Evolutionary conservation across 2,797 vertebrate genomes (phyloP), one percentile per base, ranked within the genome.

Genomic region (Bradypodion ventrale): DNA sequence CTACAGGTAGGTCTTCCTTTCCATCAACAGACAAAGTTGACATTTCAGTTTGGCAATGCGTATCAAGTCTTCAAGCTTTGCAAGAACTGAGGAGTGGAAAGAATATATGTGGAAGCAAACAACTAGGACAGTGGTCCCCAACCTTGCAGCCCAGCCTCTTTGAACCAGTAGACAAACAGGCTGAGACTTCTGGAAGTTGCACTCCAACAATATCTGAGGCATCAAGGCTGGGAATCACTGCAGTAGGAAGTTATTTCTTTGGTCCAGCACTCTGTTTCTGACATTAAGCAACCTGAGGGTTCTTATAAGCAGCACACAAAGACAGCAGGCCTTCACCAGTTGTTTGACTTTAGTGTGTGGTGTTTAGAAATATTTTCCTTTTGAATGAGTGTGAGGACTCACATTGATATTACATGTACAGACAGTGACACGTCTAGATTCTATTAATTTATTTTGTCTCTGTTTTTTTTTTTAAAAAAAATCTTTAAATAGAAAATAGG

Each of bases 41-140:
- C 87, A 92, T 91, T 91, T 94, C 89, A 92, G 92, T 91, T 94
- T 91, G 87, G 91, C 88, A 92, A 84, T 84, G 87, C 83, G 88
- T 91, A 92, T 83, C 80, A 87, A 89, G 86, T 90, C 82, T 92
- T 88, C 90, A 56, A 49, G 0, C 78, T 90, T 89, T 92, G 90
- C 88, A 82, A 75, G 91, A 87, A 85, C 87, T 88, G 85, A 92
- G 85, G 72, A 87, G 83, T 78, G 88, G 88, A 89, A 84, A 89
- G 86, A 85, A 78, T 89, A 92, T 93, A 92, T 89, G 92, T 82
- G 4, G 29, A 5, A 40, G 56, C 27, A 40, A 23, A 32, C 52
- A 37, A 32, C 12, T 70, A 40, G 37, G 37, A 19, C 5, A 68
- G 19, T 37, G 32, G 65, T 7, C 35, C 65, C 65, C 46, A 49